These are phyloP conservation scores for Puntigrus tetrazona DNA, from an alignment of 2,113 vertebrate species.

Conservation along the genomic window DNA sequence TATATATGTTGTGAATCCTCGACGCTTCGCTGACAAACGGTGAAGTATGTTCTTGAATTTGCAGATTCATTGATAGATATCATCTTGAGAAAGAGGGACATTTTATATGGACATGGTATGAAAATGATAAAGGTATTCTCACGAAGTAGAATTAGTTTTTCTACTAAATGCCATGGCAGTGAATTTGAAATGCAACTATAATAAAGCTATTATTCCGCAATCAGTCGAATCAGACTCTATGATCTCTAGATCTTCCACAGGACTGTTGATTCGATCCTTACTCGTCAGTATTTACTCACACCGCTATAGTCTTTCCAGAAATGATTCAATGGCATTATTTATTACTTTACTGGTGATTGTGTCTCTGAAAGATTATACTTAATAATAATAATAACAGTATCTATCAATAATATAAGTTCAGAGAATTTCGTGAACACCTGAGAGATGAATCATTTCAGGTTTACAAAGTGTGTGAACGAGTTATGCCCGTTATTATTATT, in stretches of 20 bases:
- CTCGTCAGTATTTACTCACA: background rate
- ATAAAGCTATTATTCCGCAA: background rate
- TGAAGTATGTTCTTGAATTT: slow-evolving; percentile 64
- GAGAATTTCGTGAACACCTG: too few relatives aligned
- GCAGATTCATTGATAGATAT: slow-evolving; percentile 64
- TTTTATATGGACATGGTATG: slow-evolving; percentile 64
- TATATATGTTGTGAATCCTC: slow-evolving; percentile 56
- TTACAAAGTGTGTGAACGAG: too few relatives aligned
- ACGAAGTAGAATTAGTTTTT: slow-evolving; percentile 51
- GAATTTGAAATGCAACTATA: slow-evolving; percentile 37
- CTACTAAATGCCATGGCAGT: slow-evolving; percentile 57
- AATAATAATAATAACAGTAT: too few relatives aligned
- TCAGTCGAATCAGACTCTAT: background rate
- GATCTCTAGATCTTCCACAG: background rate
- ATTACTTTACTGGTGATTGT: background rate
- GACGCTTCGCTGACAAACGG: slow-evolving; percentile 59
- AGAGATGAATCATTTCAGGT: too few relatives aligned
- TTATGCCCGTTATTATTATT: too few relatives aligned
- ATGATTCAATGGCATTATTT: too few relatives aligned
- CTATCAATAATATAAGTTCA: too few relatives aligned
- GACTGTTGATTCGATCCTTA: background rate
- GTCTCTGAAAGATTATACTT: background rate
- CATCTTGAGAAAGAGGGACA: slow-evolving; percentile 64
- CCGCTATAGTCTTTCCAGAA: too few relatives aligned
- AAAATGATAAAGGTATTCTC: slow-evolving; percentile 65